phyloP scores from a whole-genome alignment of 2,797 vertebrate genomes.

The Hipposideros larvatus region DNA sequence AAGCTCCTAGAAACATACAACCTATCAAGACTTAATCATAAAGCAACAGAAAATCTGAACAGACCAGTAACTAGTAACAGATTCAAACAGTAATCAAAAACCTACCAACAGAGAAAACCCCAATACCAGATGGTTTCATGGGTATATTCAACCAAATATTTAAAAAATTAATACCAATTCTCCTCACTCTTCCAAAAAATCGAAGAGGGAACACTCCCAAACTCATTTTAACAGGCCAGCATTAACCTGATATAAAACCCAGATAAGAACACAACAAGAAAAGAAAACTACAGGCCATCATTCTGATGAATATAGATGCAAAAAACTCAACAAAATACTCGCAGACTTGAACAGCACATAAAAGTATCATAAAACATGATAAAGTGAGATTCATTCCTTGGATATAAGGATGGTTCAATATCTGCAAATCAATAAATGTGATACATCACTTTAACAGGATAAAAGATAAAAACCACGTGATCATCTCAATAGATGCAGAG shows the following conservation, averaged over 20 bases:
- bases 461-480: too few species aligned
- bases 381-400: not conserved
- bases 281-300: not conserved
- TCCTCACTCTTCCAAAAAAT: not conserved
- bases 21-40: not conserved
- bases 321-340: not conserved
- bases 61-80: not conserved
- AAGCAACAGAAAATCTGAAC: not conserved
- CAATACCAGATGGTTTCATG: not conserved
- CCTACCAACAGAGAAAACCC: not conserved
- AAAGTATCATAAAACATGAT: not conserved
- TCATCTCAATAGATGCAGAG: too few species aligned
- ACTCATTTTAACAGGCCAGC: not conserved
- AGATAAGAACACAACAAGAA: not conserved
- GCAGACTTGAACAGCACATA: not conserved
- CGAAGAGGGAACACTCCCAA: not conserved
- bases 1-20: not conserved
- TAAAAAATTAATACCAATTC: not conserved
- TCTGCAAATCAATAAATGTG: not conserved
- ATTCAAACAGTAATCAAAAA: not conserved
- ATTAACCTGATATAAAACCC: not conserved
- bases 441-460: not conserved
- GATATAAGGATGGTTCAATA: not conserved
- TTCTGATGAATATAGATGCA: not conserved
- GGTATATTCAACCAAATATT: not conserved